phyloP scores from a whole-genome alignment of 1,140 invertebrate genomes.

The Bombus haemorrhoidalis region DNA sequence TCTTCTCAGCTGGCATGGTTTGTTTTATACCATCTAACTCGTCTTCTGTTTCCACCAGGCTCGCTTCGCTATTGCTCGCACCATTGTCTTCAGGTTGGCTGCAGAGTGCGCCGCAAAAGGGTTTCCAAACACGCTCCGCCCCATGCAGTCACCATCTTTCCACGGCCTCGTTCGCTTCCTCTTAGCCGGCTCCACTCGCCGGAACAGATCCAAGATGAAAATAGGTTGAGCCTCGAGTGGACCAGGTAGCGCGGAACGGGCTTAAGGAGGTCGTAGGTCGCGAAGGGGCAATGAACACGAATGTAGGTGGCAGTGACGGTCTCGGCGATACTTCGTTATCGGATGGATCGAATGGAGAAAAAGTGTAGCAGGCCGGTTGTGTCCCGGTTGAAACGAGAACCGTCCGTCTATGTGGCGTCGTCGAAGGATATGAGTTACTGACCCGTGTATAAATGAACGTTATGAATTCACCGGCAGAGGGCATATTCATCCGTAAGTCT shows the following conservation, averaged over 20 bases:
- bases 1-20: constrained; percentile 50
- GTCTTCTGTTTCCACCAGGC: constrained; percentile 37
- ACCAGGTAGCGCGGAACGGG: constrained; percentile 21
- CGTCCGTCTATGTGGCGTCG: not conserved
- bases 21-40: constrained; percentile 57
- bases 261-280: constrained; percentile 55
- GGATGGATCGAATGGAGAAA: constrained; percentile 28
- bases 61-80: constrained; percentile 39
- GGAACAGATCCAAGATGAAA: constrained; percentile 50
- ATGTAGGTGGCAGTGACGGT: not conserved
- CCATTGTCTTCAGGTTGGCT: constrained; percentile 59
- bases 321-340: constrained; percentile 26
- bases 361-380: not conserved
- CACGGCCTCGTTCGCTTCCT: constrained; percentile 6
- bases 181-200: not conserved
- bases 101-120: constrained; percentile 47
- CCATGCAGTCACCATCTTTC: constrained; percentile 32
- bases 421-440: constrained; percentile 65
- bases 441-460: constrained; percentile 71
- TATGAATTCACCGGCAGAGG: constrained; percentile 63
- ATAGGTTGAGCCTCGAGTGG: constrained; percentile 59
- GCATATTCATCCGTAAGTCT: constrained; percentile 62
- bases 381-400: not conserved
- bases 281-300: constrained; percentile 27
- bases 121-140: constrained; percentile 49